Evolutionary conservation across 2,888 invertebrate species (phyloP), one percentile per base, ranked within the genome.

Genomic region (Gordius sp.): DNA sequence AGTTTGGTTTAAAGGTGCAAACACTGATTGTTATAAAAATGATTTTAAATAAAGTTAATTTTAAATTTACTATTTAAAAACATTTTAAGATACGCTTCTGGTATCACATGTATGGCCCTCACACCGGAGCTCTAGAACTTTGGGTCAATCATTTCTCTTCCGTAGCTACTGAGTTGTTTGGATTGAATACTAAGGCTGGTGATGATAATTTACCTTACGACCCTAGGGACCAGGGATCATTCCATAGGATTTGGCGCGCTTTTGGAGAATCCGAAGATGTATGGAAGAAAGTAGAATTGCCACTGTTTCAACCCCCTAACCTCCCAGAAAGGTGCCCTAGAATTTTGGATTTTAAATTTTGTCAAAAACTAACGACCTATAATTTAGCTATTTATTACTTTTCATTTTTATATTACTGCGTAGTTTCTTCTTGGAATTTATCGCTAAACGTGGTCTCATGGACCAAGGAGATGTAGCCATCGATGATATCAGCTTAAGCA

Each of bases 401-500:
- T 20, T 47, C 20, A 47, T 20, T 47, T 47, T 47, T 47, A n/a
- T n/a, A n/a, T n/a, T n/a, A n/a, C n/a, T n/a, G n/a, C n/a, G 8
- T 47, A 47, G 47, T 20, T 47, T 47, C 20, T 47, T 18, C 47
- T 47, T 47, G 20, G 47, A 47, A 47, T 47, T 47, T 23, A 47
- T n/a, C 4, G 47, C 47, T 8, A 47, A 47, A 20, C 8, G 47
- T 4, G 47, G 47, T 18, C 47, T 47, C 20, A 18, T 47, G 18
- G n/a, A 18, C 8, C 23, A 60, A 23, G 59, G 59, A 20, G 25
- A 58, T 13, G 28, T 60, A n/a, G 55, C 56, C 26, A 13, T 60
- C n/a, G 60, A 60, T 27, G 60, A 60, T 26, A 25, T 60, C 26
- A 24, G 55, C 13, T 28, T 60, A 56, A 41, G 59, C 13, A 60